These are phyloP conservation scores for Myotis yumanensis DNA, from an alignment of 2,113 vertebrate species.

Conservation along the genomic window DNA sequence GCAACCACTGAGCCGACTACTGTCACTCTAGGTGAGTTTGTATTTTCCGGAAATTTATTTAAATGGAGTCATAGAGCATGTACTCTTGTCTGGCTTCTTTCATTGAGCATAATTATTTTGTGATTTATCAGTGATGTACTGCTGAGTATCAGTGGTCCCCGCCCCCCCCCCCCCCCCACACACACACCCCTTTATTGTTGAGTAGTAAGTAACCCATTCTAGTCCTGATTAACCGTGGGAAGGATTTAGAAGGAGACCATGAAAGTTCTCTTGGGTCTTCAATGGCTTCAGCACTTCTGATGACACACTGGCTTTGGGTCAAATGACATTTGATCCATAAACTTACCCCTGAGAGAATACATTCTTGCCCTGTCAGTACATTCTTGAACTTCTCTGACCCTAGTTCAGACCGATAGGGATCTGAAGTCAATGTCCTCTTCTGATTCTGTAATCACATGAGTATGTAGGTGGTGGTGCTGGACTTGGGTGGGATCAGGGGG, in stretches of 20 bases:
- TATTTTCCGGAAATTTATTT: slow-evolving; percentile 37
- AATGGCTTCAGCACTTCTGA: background rate
- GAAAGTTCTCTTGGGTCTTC: background rate
- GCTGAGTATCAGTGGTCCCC: background rate
- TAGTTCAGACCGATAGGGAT: background rate
- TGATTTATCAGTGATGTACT: background rate
- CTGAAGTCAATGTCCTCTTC: background rate
- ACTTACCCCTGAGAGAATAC: background rate
- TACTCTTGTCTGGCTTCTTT: slow-evolving; percentile 35
- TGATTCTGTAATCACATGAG: background rate
- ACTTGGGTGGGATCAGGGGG: rapidly evolving
- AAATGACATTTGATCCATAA: background rate
- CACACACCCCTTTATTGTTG: background rate
- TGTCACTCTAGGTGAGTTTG: background rate
- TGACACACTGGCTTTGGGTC: background rate
- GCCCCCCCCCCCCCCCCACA: no score
- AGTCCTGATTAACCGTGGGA: background rate
- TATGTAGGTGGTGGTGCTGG: background rate
- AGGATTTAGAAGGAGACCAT: background rate
- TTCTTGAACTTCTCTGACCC: background rate
- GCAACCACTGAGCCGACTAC: slow-evolving; percentile 19
- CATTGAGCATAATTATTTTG: slow-evolving; percentile 34
- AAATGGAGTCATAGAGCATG: background rate
- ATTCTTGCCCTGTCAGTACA: background rate
- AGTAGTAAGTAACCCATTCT: background rate